Conservation (phyloP, 1,140 invertebrate species). For the Lutraria rhynchaena region DNA sequence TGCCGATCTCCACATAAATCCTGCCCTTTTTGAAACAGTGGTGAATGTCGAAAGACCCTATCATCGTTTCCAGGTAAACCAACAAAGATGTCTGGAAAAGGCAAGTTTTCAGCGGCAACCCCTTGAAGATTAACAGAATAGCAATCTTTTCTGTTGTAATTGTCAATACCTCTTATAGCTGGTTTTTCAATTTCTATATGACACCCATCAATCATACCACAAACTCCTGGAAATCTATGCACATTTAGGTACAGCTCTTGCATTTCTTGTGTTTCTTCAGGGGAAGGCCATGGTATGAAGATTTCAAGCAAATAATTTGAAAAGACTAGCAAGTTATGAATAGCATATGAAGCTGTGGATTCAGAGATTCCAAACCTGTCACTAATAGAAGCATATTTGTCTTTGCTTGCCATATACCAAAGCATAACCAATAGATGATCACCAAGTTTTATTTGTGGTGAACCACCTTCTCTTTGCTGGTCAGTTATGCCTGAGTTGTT, state of each 20-base stretch:
- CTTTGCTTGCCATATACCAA: constrained; percentile 17
- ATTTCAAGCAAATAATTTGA: not conserved
- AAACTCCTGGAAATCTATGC: not conserved
- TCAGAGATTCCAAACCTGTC: not conserved
- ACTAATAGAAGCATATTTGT: not conserved
- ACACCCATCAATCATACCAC: constrained; percentile 9
- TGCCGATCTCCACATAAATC: not conserved
- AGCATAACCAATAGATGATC: not conserved
- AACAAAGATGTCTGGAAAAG: not conserved
- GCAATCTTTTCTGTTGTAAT: constrained; percentile 18
- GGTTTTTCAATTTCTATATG: constrained; percentile 7
- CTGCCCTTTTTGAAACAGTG: not conserved
- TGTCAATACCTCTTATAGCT: not conserved
- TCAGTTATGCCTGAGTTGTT: not conserved
- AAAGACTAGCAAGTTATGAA: not conserved
- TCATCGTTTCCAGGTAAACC: constrained; percentile 11
- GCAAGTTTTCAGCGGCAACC: not conserved
- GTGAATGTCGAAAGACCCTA: constrained; percentile 4
- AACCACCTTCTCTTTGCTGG: not conserved
- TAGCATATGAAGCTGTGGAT: not conserved
- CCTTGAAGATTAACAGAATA: not conserved
- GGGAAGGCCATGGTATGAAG: not conserved
- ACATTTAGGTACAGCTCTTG: not conserved
- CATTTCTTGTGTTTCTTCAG: not conserved
- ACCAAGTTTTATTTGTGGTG: not conserved